Conservation (phyloP, 2,797 vertebrate genomes). For the Spinus pinus region DNA sequence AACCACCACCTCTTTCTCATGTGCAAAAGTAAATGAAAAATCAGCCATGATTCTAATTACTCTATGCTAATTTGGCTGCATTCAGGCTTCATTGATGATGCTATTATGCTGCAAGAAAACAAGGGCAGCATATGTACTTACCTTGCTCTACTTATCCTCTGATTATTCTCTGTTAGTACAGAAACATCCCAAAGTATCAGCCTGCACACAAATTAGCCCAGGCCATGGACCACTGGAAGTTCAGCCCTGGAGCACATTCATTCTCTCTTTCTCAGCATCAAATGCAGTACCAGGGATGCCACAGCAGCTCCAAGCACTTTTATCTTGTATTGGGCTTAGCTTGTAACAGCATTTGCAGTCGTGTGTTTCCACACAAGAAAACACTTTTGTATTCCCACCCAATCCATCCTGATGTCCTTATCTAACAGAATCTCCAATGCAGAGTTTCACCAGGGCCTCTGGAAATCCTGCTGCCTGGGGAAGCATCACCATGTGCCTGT, state of each 20-base stretch:
- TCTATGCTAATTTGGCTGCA: conserved; percentile 55
- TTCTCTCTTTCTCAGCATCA: neutral
- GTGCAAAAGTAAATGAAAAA: conserved; percentile 31
- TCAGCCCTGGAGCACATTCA: neutral
- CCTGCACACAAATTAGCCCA: neutral
- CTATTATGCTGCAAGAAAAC: conserved; percentile 52
- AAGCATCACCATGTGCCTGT: neutral
- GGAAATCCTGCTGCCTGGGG: neutral
- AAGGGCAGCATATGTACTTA: conserved; percentile 56
- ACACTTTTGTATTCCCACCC: neutral
- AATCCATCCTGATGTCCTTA: neutral
- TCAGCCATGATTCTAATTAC: conserved; percentile 55
- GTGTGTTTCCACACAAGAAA: neutral
- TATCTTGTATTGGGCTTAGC: neutral
- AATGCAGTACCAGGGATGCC: neutral
- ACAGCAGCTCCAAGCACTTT: neutral
- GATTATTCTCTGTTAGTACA: conserved; percentile 18
- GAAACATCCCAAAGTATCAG: neutral
- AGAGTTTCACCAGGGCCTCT: neutral
- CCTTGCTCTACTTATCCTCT: conserved; percentile 40
- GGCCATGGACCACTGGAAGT: conserved; percentile 22
- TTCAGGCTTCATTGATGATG: conserved; percentile 64
- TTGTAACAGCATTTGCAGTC: neutral
- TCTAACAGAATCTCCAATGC: neutral
- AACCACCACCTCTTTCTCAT: neutral